A percentile compares a stretch with the other conserved stretches of the same genome.
These are phyloP conservation scores for Acromyrmex heyeri DNA, from an alignment of 1,140 invertebrate genomes.

Conservation along the genomic window DNA sequence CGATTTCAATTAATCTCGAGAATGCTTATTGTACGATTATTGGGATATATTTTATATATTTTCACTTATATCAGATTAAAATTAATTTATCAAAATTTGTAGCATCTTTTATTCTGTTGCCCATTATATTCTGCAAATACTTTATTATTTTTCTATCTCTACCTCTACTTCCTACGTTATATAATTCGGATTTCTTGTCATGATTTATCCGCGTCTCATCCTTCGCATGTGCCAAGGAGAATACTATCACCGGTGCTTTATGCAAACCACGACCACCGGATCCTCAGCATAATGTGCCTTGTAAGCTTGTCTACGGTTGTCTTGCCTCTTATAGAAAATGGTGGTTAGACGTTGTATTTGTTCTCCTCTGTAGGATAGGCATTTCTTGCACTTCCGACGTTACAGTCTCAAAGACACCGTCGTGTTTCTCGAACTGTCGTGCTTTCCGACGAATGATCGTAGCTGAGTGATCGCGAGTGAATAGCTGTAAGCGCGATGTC, in stretches of 20 bases:
- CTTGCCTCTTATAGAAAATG: slow-evolving; percentile 73
- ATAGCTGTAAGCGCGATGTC: slow-evolving; percentile 28
- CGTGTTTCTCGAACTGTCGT: slow-evolving; percentile 32
- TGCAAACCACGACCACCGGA: slow-evolving; percentile 75
- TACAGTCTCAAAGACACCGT: slow-evolving; percentile 3
- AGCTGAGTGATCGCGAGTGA: slow-evolving; percentile 34
- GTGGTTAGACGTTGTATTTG: slow-evolving; percentile 50
- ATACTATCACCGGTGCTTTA: slow-evolving; percentile 67
- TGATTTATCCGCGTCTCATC: slow-evolving; percentile 51
- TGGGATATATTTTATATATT: slow-evolving; percentile 4
- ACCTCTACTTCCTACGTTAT: slow-evolving; percentile 2
- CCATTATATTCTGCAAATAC: background rate
- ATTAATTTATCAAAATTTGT: slow-evolving; percentile 10
- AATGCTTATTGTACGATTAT: background rate
- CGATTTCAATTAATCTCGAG: background rate
- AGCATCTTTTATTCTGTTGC: background rate
- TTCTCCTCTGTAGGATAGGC: slow-evolving; percentile 33
- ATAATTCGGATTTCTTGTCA: slow-evolving; percentile 34
- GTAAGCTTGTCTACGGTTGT: slow-evolving; percentile 76
- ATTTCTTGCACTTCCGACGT: slow-evolving; percentile 49
- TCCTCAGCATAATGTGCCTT: slow-evolving; percentile 72
- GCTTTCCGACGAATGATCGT: slow-evolving; percentile 33
- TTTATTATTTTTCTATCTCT: background rate
- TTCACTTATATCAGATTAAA: background rate
- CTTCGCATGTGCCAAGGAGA: slow-evolving; percentile 57